Conservation (phyloP, 2,888 invertebrate genomes). For the Meiosimyza decipiens region DNA sequence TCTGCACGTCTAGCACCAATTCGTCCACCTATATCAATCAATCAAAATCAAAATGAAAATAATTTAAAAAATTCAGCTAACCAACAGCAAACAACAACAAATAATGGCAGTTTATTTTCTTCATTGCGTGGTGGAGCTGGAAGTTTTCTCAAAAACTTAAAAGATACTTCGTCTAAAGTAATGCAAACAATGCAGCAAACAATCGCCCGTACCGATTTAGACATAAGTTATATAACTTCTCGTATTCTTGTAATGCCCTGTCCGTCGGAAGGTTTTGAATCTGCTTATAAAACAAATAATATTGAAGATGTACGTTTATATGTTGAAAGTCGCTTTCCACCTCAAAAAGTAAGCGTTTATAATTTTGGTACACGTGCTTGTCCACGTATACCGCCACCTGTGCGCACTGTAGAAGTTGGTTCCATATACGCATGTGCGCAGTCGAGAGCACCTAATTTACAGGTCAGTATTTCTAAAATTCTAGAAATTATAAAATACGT, state of each 20-base stretch:
- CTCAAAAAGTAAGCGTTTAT: slow-evolving; percentile 83
- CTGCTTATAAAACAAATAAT: slow-evolving; percentile 91
- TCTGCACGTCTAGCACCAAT: slow-evolving; percentile 38
- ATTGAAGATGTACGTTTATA: slow-evolving; percentile 89
- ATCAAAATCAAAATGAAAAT: slow-evolving; percentile 35
- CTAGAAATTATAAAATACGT: neutral
- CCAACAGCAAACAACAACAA: slow-evolving; percentile 39
- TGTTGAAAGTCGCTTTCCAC: slow-evolving; percentile 80
- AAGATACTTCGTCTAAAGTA: slow-evolving; percentile 95
- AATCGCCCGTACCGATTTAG: slow-evolving; percentile 87
- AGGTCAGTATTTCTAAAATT: slow-evolving; percentile 56
- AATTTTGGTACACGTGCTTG: slow-evolving; percentile 74
- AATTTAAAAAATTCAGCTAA: slow-evolving; percentile 37
- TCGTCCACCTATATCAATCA: slow-evolving; percentile 40
- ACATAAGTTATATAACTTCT: slow-evolving; percentile 92
- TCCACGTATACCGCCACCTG: slow-evolving; percentile 68
- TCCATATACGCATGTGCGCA: slow-evolving; percentile 75
- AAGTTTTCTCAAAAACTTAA: slow-evolving; percentile 90
- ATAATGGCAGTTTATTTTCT: slow-evolving; percentile 77
- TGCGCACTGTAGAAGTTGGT: slow-evolving; percentile 74
- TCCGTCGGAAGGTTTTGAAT: slow-evolving; percentile 93
- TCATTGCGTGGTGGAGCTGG: slow-evolving; percentile 93
- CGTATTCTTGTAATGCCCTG: slow-evolving; percentile 94
- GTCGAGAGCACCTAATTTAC: slow-evolving; percentile 81
- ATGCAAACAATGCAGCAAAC: slow-evolving; percentile 96